Percentiles rank a stretch among this genome's conserved stretches.
Conservation (phyloP, 1,140 invertebrate species). For the Streblospio benedicti region DNA sequence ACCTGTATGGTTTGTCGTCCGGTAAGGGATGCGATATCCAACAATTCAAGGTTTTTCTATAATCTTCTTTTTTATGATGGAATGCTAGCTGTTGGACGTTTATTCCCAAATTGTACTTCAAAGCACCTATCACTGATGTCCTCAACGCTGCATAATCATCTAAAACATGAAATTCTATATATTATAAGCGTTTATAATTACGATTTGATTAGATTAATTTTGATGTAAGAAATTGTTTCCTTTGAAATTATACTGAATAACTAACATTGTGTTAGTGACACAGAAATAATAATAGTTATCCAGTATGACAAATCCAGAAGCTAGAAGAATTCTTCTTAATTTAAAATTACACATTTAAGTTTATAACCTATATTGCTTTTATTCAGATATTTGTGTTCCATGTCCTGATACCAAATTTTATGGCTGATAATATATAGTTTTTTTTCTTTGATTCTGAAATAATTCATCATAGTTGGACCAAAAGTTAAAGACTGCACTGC, state of each 20-base stretch:
- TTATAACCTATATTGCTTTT: too few species aligned
- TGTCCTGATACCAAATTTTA: too few species aligned
- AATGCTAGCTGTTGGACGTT: constrained; percentile 25
- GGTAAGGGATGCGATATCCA: constrained; percentile 37
- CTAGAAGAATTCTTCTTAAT: too few species aligned
- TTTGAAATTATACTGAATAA: neutral
- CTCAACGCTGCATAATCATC: constrained; percentile 31
- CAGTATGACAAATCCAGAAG: too few species aligned
- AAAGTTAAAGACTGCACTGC: neutral
- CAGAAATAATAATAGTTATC: neutral
- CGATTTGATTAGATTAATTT: neutral
- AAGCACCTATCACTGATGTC: constrained; percentile 33
- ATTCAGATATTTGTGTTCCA: too few species aligned
- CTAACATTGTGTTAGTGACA: neutral
- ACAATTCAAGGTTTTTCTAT: constrained; percentile 35
- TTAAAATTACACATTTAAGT: too few species aligned
- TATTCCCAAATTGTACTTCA: constrained; percentile 29
- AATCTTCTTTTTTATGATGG: constrained; percentile 33
- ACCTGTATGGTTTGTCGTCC: constrained; percentile 27
- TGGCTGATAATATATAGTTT: too few species aligned
- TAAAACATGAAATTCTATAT: constrained; percentile 16
- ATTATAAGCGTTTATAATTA: neutral
- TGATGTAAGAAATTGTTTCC: neutral
- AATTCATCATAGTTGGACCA: too few species aligned
- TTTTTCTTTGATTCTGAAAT: too few species aligned